phyloP scores from a whole-genome alignment of 2,113 vertebrate genomes.

The Cyphomyrus plagiostoma region DNA sequence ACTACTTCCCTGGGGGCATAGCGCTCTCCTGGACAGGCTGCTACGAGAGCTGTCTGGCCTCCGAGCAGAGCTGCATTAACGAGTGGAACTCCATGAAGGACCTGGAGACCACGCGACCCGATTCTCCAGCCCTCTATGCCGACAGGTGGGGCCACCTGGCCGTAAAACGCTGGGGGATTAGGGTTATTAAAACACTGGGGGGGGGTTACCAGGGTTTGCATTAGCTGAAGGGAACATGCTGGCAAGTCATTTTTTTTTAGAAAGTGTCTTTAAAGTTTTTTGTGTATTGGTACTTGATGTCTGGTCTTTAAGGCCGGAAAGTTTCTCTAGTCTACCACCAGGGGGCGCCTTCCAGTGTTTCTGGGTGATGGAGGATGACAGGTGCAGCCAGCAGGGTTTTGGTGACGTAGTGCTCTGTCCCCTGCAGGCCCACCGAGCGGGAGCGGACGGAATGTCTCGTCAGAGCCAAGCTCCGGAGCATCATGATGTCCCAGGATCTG shows the following conservation, averaged over 20 bases:
- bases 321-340: neutral
- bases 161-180: conserved; percentile 8
- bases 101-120: conserved; percentile 81
- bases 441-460: conserved; percentile 84
- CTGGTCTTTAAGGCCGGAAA: neutral
- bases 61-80: conserved; percentile 92
- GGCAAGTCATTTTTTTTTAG: neutral
- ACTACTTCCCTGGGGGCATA: conserved; percentile 88
- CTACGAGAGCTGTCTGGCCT: conserved; percentile 88
- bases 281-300: neutral
- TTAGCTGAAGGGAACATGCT: neutral
- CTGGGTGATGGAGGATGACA: neutral
- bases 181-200: neutral
- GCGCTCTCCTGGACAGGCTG: conserved; percentile 88
- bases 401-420: neutral
- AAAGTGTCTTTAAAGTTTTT: neutral
- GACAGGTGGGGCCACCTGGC: conserved; percentile 69
- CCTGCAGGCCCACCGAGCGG: conserved; percentile 78
- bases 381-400: neutral
- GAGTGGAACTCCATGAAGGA: conserved; percentile 97
- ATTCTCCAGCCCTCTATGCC: conserved; percentile 82
- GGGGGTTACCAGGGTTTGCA: neutral
- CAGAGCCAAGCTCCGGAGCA: conserved; percentile 84
- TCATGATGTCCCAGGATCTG: conserved; percentile 93
- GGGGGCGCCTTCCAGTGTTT: neutral